Percentiles rank a stretch among this genome's conserved stretches.
These are phyloP conservation scores for cattle (Bos taurus) DNA, from an alignment of 2,113 vertebrate species.

Conservation along the genomic window ARS-UCD2.0 NC_037342.1:73365501-73366000, in stretches of 20 bases:
- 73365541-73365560: background rate
- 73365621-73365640: background rate
- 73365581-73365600: background rate
- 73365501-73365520: background rate
- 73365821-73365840: background rate
- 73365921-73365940: background rate
- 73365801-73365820: background rate
- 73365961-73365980: background rate
- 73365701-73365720: background rate
- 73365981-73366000: background rate
- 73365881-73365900: background rate
- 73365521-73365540: background rate
- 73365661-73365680: background rate
- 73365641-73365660: background rate
- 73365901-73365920: background rate
- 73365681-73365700: fast-evolving
- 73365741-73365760: background rate
- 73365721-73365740: background rate
- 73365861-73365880: background rate
- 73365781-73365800: background rate
- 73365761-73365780: background rate
- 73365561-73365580: background rate
- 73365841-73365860: background rate
- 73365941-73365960: background rate
- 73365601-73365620: background rate